These are phyloP conservation scores for Melanotus villosus DNA, from an alignment of 2,888 invertebrate species.

Conservation along the genomic window DNA sequence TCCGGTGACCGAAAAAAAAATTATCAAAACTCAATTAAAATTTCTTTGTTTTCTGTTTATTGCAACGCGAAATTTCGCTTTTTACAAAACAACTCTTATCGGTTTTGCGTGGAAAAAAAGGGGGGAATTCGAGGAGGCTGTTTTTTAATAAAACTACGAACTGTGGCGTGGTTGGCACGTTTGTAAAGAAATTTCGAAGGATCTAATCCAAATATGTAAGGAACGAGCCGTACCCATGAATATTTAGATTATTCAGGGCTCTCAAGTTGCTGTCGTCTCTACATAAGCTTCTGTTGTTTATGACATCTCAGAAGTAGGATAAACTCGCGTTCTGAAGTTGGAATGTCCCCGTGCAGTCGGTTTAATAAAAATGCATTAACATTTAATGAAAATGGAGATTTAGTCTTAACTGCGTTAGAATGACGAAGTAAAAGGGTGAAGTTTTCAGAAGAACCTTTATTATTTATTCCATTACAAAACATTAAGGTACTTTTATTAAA, in stretches of 20 bases:
- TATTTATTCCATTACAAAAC: conserved; percentile 36
- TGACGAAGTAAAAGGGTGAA: conserved; percentile 25
- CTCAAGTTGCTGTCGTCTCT: conserved; percentile 37
- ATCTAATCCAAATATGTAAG: conserved; percentile 35
- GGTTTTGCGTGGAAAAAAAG: too few relatives aligned
- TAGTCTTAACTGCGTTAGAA: conserved; percentile 21
- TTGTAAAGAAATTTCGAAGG: too few relatives aligned
- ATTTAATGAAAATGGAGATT: conserved; percentile 48
- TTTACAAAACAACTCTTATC: too few relatives aligned
- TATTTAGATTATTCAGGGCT: conserved; percentile 38
- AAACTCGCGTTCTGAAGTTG: conserved; percentile 36
- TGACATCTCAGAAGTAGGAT: conserved; percentile 40
- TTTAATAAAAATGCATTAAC: conserved; percentile 48
- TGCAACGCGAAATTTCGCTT: too few relatives aligned
- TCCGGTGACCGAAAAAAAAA: too few relatives aligned
- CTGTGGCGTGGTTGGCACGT: too few relatives aligned
- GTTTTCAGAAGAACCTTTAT: conserved; percentile 36
- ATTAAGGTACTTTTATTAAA: conserved; percentile 28
- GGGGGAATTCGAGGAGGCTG: too few relatives aligned
- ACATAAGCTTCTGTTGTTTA: conserved; percentile 40
- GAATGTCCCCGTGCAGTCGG: conserved; percentile 36
- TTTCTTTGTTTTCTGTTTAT: too few relatives aligned
- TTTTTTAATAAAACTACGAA: too few relatives aligned
- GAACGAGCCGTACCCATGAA: conserved; percentile 28
- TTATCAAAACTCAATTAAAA: too few relatives aligned